These are phyloP conservation scores for Dryas iulia DNA, from an alignment of 1,140 invertebrate genomes.

Conservation along the genomic window DNA sequence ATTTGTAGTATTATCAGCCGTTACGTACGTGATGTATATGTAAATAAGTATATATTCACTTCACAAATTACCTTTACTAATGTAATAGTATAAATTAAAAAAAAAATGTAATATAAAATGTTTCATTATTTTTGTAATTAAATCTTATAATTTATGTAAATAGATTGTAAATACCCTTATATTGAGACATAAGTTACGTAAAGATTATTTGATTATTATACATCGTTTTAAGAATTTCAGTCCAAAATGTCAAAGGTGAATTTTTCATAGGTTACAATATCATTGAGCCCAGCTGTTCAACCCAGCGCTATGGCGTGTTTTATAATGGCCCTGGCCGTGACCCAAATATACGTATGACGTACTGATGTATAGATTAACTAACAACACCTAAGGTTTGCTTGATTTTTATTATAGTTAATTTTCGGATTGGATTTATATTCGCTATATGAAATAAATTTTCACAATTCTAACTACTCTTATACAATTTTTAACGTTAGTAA, in stretches of 20 bases:
- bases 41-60: neutral
- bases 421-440: neutral
- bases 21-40: constrained; percentile 26
- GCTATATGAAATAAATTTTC: too few species aligned
- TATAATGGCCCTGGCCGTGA: constrained; percentile 17
- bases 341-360: neutral
- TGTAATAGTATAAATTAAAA: too few species aligned
- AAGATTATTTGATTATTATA: neutral
- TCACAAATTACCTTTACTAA: constrained; percentile 8
- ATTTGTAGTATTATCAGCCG: constrained; percentile 21
- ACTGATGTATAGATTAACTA: neutral
- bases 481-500: too few species aligned
- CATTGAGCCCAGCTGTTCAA: constrained; percentile 15
- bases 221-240: neutral
- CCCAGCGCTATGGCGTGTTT: constrained; percentile 3
- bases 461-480: too few species aligned
- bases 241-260: neutral
- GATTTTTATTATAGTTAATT: neutral
- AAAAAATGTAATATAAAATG: too few species aligned
- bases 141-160: too few species aligned
- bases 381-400: neutral
- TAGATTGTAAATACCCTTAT: too few species aligned
- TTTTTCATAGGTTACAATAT: neutral
- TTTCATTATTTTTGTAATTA: too few species aligned
- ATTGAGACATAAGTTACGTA: too few species aligned